phyloP scores from a whole-genome alignment of 2,113 vertebrate species.

The Gnathonemus echidnorhynchus region DNA sequence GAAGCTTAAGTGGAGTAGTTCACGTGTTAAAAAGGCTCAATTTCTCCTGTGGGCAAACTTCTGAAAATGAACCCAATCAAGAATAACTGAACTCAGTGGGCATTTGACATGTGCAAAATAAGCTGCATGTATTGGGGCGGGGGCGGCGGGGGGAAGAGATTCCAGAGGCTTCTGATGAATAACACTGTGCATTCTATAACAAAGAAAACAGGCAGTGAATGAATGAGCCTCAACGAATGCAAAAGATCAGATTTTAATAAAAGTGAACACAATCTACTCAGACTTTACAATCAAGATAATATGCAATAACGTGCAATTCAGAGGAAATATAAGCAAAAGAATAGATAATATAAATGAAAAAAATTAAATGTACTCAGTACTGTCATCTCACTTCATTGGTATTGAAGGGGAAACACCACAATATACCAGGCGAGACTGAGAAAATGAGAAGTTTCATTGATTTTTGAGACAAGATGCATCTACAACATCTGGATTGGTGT shows the following conservation, averaged over 20 bases:
- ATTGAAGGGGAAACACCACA: neutral
- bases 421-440: neutral
- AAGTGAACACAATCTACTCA: neutral
- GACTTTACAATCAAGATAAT: neutral
- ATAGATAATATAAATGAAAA: neutral
- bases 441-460: neutral
- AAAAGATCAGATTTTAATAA: neutral
- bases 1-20: neutral
- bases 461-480: neutral
- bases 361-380: neutral
- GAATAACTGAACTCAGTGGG: neutral
- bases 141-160: neutral
- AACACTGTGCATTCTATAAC: neutral
- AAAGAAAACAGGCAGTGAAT: neutral
- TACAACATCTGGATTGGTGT: neutral
- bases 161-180: neutral
- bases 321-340: neutral
- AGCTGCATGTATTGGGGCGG: neutral
- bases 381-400: neutral
- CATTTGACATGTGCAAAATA: neutral
- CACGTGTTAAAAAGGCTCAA: conserved; percentile 4
- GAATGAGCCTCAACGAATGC: neutral
- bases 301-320: neutral
- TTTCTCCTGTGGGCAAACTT: conserved; percentile 10
- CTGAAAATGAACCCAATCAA: neutral